Conservation (phyloP, 2,113 vertebrate genomes). For the Psittacus erithacus region DNA sequence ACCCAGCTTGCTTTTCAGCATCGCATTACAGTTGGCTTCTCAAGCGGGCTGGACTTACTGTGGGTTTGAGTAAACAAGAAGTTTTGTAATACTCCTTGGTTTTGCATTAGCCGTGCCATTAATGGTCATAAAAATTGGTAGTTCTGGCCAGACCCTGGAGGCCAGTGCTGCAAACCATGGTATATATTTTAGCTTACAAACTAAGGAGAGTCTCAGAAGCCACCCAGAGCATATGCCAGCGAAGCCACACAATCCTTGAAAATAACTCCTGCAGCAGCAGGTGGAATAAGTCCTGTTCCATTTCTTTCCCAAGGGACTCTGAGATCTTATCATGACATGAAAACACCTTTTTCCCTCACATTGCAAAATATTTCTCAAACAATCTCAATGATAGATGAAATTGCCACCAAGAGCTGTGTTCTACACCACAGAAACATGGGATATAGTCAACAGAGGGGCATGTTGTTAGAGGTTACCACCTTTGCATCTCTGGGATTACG, state of each 20-base stretch:
- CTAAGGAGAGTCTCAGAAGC: neutral
- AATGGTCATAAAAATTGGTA: neutral
- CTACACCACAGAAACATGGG: neutral
- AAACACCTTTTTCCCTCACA: neutral
- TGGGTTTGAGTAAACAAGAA: constrained; percentile 19
- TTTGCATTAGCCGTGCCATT: constrained; percentile 7
- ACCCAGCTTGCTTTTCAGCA: neutral
- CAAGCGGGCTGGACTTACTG: neutral
- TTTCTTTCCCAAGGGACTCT: neutral
- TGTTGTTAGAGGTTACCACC: neutral
- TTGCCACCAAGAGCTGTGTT: neutral
- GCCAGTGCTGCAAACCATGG: neutral
- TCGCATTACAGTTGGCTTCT: constrained; percentile 10
- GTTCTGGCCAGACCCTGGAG: neutral
- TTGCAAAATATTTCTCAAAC: neutral
- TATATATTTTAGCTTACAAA: neutral
- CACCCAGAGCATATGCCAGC: fast-evolving
- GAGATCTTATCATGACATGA: neutral
- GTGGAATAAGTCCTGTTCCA: neutral
- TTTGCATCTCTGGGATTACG: neutral
- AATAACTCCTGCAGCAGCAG: neutral
- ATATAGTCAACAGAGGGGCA: neutral
- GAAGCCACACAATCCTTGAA: neutral
- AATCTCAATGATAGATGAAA: neutral
- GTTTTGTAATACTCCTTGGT: constrained; percentile 3